phyloP scores from a whole-genome alignment of 2,888 invertebrate species.

The Nipponacmea schrenckii region DNA sequence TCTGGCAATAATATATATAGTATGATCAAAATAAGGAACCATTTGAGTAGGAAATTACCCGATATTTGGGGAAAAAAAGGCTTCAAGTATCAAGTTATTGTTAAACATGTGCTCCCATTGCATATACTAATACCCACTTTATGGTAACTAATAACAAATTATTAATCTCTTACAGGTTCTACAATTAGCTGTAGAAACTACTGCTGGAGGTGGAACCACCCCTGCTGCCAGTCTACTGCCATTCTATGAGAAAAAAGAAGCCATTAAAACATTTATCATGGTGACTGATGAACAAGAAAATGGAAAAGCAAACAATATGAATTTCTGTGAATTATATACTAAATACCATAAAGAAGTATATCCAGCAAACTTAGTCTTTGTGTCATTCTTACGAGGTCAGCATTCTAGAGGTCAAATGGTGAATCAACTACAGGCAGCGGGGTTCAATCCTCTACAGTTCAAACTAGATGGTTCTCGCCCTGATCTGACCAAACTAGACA shows the following conservation, averaged over 20 bases:
- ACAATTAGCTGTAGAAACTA: constrained; percentile 57
- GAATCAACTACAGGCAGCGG: constrained; percentile 37
- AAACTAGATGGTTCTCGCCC: constrained; percentile 58
- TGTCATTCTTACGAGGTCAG: constrained; percentile 64
- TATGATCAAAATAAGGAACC: too few species aligned
- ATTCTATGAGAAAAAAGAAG: constrained; percentile 61
- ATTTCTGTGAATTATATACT: constrained; percentile 59
- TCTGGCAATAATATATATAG: too few species aligned
- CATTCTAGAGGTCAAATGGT: constrained; percentile 63
- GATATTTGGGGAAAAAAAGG: too few species aligned
- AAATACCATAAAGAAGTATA: constrained; percentile 64
- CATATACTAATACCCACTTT: too few species aligned
- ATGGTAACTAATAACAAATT: neutral
- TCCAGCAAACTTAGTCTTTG: constrained; percentile 65
- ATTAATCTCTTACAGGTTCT: constrained; percentile 48
- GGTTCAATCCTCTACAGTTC: constrained; percentile 57
- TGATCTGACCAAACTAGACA: constrained; percentile 66
- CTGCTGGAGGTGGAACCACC: constrained; percentile 57
- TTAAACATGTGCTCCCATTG: too few species aligned
- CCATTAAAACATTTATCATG: constrained; percentile 66
- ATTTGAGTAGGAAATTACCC: too few species aligned
- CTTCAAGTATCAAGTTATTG: too few species aligned
- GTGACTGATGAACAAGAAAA: constrained; percentile 69
- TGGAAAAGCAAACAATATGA: constrained; percentile 36
- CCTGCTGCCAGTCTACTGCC: constrained; percentile 65